Base-by-base conservation (phyloP, 2,113 vertebrate genomes). In the Cranoglanis bouderius region DNA sequence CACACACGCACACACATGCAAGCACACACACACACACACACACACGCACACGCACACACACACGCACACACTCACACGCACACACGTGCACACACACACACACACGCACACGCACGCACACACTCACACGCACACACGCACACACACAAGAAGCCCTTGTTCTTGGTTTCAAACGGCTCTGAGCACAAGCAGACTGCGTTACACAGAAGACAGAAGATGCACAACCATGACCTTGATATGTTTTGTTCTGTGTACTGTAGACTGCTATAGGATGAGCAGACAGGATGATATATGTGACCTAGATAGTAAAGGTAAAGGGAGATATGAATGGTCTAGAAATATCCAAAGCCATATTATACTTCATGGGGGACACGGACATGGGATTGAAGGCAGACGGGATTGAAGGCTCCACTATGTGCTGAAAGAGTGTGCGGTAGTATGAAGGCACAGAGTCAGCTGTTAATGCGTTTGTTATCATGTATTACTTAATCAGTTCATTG, bases 81-180 rank as follows among this genome's bases (percentile, higher is more conserved):
- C 74, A 77, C 74, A 49, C 43, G 29, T 12, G 29, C 57, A 84
- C 32, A 40, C 57, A 89, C 82, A 85, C 40, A 51, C 32, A 21
- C 38, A 40, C 72, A 75, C 16, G 5, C 72, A 75, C 72, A 77
- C 21, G 49, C 40, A 49, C n/a, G 14, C 65, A 32, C 72, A 40
- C 70, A 75, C 72, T 46, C 72, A 75, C 38, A 75, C 6, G 12
- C 40, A 46, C 74, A 77, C 74, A 49, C 43, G 29, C 26, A 49
- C 57, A 84, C 32, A 40, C 57, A 89, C 82, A 85, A 89, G 74
- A 85, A 67, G 67, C 14, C 88, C 59, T 89, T 89, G 83, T 89
- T 85, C 63, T 85, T 43, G 40, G 32, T 67, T 85, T 89, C 46
- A 85, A 53, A 78, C 32, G 77, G 77, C 72, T 83, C 88, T 26